Percentiles rank a stretch among this genome's conserved stretches.
Evolutionary conservation across 2,797 vertebrate species (phyloP).

Genomic region (Propithecus perrieri): DNA sequence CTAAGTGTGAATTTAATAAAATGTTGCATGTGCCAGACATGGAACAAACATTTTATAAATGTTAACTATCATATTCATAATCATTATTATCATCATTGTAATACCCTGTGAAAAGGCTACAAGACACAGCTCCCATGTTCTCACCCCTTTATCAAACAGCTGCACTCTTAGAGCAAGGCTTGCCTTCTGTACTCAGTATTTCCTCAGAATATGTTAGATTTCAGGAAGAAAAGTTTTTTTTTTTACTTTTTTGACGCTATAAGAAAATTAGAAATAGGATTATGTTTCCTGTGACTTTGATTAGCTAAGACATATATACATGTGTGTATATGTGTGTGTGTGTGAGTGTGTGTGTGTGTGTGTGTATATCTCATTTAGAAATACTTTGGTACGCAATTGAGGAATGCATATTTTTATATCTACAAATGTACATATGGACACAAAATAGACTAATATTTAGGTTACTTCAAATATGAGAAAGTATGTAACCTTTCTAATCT

Average conservation of each 20-base stretch:
- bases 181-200: not conserved
- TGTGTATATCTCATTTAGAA: not conserved
- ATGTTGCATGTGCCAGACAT: not conserved
- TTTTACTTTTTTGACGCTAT: not conserved
- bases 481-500: not conserved
- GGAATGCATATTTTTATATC: slow-evolving; percentile 12
- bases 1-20: not conserved
- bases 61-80: not conserved
- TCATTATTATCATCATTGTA: not conserved
- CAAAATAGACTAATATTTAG: not conserved
- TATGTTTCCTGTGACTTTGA: not conserved
- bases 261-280: not conserved
- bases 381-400: not conserved
- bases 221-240: not conserved
- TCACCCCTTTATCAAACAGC: not conserved
- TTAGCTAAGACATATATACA: not conserved
- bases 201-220: not conserved
- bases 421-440: not conserved
- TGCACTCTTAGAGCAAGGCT: not conserved
- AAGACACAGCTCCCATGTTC: not conserved
- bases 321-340: not conserved
- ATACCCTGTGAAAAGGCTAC: not conserved
- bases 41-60: not conserved
- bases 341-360: not conserved
- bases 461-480: slow-evolving; percentile 3